Base-by-base conservation (phyloP, 2,113 vertebrate species). In the Andinoacara biseriatus region DNA sequence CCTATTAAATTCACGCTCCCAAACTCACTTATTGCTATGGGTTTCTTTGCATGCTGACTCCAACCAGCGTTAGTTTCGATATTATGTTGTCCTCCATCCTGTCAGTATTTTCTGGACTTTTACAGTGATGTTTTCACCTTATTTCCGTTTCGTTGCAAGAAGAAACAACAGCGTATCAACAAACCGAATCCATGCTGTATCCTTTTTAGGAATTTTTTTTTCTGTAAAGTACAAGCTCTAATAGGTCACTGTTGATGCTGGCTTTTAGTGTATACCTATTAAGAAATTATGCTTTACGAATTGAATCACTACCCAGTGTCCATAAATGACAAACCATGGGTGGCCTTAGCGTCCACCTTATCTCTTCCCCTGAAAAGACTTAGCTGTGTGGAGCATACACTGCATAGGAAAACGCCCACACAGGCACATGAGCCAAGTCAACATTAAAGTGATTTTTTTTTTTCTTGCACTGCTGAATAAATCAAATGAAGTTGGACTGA, bases 401-500 rank as follows among this genome's bases (percentile, higher is more conserved):
- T 90, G 91, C 92, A 94, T 92, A 87, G 86, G 92, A 93, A 91
- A 89, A 92, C 93, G 80, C 94, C 93, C 93, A 94, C 93, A 91
- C 88, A 81, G 58, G 85, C 89, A 91, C 92, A 92, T 91, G 89
- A 93, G 87, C 90, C 91, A 93, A 91, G 92, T 92, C 91, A 86
- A 90, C 91, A 88, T 87, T 90, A 87, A 90, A 90, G 83, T 91
- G 87, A n/a, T 78, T 87, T 82, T 60, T 29, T 65, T 26, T 8
- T 43, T 61, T 63, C 54, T 79, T 88, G 65, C 82, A 54, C 80
- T 80, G 84, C 74, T 87, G 88, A 93, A 90, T 86, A 93, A 84
- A 87, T 92, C 82, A 86, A 86, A 86, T 65, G 33, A 88, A 85
- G 74, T 85, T 89, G 81, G 83, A 80, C 65, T 49, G 79, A 69